Conservation (phyloP, 2,797 vertebrate genomes). For the Gastrophryne carolinensis region DNA sequence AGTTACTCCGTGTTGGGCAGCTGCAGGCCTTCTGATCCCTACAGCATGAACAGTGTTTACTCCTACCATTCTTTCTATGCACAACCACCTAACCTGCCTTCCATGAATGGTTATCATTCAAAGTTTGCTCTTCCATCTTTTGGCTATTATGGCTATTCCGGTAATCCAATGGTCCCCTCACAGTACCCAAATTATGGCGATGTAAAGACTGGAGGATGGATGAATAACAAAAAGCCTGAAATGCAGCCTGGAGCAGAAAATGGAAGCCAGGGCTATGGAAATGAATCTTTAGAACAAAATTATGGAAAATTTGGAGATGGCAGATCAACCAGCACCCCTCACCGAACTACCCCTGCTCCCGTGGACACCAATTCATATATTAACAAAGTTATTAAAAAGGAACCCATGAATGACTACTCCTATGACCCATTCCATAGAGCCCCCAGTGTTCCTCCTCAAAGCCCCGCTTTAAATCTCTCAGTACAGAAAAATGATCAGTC, state of each 20-base stretch:
- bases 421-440: slow-evolving; percentile 62
- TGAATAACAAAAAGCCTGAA: slow-evolving; percentile 80
- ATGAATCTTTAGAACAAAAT: slow-evolving; percentile 61
- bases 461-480: slow-evolving; percentile 37
- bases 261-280: slow-evolving; percentile 72
- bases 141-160: slow-evolving; percentile 84
- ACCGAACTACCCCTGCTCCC: slow-evolving; percentile 56
- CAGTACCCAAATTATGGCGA: slow-evolving; percentile 82
- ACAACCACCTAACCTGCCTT: slow-evolving; percentile 87
- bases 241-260: slow-evolving; percentile 78
- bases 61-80: slow-evolving; percentile 93
- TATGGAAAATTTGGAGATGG: slow-evolving; percentile 54
- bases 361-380: slow-evolving; percentile 63
- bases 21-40: slow-evolving; percentile 84
- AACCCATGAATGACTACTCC: slow-evolving; percentile 78
- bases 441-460: not conserved
- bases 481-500: slow-evolving; percentile 62
- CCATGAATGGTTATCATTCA: slow-evolving; percentile 89
- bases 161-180: slow-evolving; percentile 84
- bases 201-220: slow-evolving; percentile 66
- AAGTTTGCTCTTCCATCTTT: slow-evolving; percentile 85
- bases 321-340: slow-evolving; percentile 53
- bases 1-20: slow-evolving; percentile 84
- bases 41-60: slow-evolving; percentile 84
- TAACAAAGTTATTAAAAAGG: slow-evolving; percentile 84